These are phyloP conservation scores for Pangasius krempfi DNA, from an alignment of 2,797 vertebrate genomes.

Conservation along the genomic window DNA sequence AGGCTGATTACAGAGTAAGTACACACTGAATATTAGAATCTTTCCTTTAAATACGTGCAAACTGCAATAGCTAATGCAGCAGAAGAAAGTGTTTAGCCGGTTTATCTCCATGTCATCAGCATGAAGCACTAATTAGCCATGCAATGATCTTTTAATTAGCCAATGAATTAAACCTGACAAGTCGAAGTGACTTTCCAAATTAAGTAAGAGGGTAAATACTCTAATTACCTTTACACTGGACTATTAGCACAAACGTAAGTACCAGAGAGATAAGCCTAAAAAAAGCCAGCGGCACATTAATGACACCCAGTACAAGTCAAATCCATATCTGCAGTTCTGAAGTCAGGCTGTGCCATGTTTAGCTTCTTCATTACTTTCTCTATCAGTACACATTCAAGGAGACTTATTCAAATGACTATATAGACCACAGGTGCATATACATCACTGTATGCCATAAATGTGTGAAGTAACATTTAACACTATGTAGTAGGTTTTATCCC, in stretches of 20 bases:
- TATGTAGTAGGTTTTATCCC: background rate
- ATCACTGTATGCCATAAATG: background rate
- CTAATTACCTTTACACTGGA: constrained; percentile 13
- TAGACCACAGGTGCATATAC: background rate
- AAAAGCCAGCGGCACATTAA: background rate
- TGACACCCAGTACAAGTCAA: background rate
- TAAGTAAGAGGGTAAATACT: constrained; percentile 32
- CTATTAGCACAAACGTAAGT: constrained; percentile 13
- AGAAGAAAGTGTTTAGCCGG: constrained; percentile 24
- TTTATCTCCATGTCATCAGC: constrained; percentile 50
- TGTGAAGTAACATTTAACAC: background rate
- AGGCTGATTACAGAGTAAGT: background rate
- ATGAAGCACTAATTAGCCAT: constrained; percentile 47
- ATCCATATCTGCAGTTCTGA: background rate
- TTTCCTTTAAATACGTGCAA: background rate
- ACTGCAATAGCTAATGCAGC: background rate
- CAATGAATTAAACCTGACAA: constrained; percentile 48
- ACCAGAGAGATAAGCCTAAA: constrained; percentile 1
- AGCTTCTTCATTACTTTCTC: background rate
- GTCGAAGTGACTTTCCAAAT: constrained; percentile 40
- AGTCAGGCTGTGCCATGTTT: background rate
- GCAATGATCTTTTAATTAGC: constrained; percentile 52
- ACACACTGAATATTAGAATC: background rate
- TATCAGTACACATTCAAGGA: background rate
- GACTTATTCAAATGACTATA: background rate